phyloP scores from a whole-genome alignment of 1,140 invertebrate genomes.

The Dreissena rostriformis region DNA sequence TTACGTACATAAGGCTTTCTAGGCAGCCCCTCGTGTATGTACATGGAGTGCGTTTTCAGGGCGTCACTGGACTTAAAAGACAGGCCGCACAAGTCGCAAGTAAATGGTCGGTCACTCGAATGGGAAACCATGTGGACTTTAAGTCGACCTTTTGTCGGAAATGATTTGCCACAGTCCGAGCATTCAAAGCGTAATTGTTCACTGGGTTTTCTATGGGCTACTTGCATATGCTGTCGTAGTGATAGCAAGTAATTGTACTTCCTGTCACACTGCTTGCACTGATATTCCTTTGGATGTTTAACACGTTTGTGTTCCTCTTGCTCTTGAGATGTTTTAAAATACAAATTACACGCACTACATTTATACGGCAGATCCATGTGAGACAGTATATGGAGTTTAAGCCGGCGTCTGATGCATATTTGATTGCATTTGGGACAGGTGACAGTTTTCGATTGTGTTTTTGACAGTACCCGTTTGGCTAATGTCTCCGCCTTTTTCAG shows the following conservation, averaged over 20 bases:
- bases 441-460: neutral
- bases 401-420: neutral
- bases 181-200: no score
- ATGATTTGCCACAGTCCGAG: no score
- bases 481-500: neutral
- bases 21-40: no score
- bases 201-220: neutral
- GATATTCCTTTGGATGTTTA: conserved; percentile 26
- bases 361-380: conserved; percentile 21
- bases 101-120: no score
- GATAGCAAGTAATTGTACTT: conserved; percentile 23
- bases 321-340: conserved; percentile 7
- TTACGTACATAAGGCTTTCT: no score
- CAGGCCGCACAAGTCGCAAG: no score
- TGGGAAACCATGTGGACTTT: no score
- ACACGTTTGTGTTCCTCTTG: conserved; percentile 10
- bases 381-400: neutral
- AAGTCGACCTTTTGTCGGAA: no score
- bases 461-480: neutral
- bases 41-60: no score
- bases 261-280: conserved; percentile 18
- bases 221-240: conserved; percentile 26
- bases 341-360: conserved; percentile 15
- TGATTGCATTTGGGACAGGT: neutral
- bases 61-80: no score